These are phyloP conservation scores for Petaurus breviceps DNA, from an alignment of 2,113 vertebrate species.

Conservation along the genomic window DNA sequence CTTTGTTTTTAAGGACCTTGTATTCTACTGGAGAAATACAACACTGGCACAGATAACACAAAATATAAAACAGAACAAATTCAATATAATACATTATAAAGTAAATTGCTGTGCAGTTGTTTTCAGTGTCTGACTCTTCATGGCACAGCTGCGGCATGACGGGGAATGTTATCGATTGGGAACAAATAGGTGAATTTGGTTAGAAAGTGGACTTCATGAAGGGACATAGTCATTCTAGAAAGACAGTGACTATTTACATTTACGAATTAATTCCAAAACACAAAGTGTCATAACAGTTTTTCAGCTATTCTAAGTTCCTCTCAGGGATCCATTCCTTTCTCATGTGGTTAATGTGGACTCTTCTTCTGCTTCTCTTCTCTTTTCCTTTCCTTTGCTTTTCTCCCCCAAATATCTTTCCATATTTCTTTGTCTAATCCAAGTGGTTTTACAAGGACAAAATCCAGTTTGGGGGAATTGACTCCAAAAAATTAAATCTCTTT, in stretches of 20 bases:
- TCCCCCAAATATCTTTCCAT: not conserved
- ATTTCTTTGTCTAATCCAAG: not conserved
- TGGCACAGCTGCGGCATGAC: not conserved
- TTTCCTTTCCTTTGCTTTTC: not conserved
- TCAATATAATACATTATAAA: not conserved
- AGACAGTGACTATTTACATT: not conserved
- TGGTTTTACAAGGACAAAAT: not conserved
- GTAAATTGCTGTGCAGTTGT: not conserved
- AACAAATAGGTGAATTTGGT: not conserved
- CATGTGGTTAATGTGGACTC: not conserved
- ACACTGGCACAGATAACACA: not conserved
- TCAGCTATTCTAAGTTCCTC: not conserved
- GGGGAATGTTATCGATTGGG: not conserved
- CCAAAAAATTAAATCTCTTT: not conserved
- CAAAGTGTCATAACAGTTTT: not conserved
- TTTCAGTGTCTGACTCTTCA: not conserved
- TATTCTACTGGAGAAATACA: not conserved
- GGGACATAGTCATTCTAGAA: not conserved
- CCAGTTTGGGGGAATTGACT: not conserved
- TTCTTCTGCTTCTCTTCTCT: not conserved
- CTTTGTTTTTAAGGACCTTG: not conserved
- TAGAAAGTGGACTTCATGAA: not conserved
- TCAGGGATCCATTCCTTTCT: not conserved
- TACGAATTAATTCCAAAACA: not conserved
- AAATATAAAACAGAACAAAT: not conserved